A percentile compares a stretch with the other conserved stretches of the same genome.
phyloP scores from a whole-genome alignment of 2,888 invertebrate species.

The Amblyjoppa proteus region DNA sequence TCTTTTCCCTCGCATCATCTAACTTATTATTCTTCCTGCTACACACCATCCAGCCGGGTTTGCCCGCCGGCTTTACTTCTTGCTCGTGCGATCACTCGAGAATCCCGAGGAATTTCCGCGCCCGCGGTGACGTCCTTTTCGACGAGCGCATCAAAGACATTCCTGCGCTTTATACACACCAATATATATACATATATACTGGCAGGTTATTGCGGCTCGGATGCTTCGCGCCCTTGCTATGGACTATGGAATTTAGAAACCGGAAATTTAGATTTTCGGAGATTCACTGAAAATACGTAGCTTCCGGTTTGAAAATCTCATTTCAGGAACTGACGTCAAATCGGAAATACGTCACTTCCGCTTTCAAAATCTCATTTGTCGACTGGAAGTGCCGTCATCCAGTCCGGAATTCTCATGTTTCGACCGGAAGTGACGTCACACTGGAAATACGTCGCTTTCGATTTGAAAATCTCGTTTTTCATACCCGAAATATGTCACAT shows the following conservation, averaged over 20 bases:
- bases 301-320: not conserved
- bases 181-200: not conserved
- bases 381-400: no score
- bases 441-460: no score
- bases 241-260: not conserved
- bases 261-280: not conserved
- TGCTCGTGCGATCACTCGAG: not conserved
- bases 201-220: not conserved
- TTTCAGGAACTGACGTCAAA: no score
- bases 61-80: not conserved
- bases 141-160: slow-evolving; percentile 31
- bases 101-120: slow-evolving; percentile 7
- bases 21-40: slow-evolving; percentile 6
- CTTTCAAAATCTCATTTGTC: no score
- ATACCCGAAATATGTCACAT: no score
- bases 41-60: not conserved
- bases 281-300: not conserved
- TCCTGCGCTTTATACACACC: slow-evolving; percentile 24
- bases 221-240: slow-evolving; percentile 20
- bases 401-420: no score
- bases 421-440: no score
- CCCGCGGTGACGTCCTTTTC: slow-evolving; percentile 26
- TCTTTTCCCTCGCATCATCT: not conserved
- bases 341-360: no score
- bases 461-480: no score